phyloP scores from a whole-genome alignment of 2,888 invertebrate genomes.

The Halocaridina rubra region DNA sequence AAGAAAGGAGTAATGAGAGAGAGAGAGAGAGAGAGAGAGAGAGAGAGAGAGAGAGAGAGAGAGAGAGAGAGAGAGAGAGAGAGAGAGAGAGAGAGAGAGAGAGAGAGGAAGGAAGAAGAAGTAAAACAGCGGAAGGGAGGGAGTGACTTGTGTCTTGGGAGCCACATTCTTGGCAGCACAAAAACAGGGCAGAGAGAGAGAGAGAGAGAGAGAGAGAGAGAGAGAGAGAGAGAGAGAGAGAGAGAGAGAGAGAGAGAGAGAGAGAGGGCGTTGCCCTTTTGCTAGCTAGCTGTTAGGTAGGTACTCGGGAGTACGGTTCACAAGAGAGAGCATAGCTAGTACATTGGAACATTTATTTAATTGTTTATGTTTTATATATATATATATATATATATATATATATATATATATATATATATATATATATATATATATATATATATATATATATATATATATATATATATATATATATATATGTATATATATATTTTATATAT shows the following conservation, averaged over 20 bases:
- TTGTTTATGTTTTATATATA: neutral
- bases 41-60: too few species aligned
- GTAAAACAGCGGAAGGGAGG: too few species aligned
- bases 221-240: neutral
- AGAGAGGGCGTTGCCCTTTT: neutral
- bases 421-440: neutral
- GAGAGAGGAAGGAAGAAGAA: too few species aligned
- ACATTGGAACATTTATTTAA: too few species aligned
- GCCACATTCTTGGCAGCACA: neutral
- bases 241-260: neutral
- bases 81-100: too few species aligned
- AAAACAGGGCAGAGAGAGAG: neutral
- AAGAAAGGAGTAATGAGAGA: too few species aligned
- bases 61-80: too few species aligned
- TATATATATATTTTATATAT: neutral
- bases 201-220: neutral
- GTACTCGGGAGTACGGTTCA: neutral
- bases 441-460: conserved; percentile 22
- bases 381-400: conserved; percentile 7
- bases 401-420: neutral
- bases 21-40: too few species aligned
- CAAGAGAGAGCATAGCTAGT: too few species aligned
- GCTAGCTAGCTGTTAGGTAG: too few species aligned
- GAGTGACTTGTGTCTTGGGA: neutral
- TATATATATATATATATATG: conserved; percentile 19